Conservation (phyloP, 2,888 invertebrate genomes). For the Carcina quercana region DNA sequence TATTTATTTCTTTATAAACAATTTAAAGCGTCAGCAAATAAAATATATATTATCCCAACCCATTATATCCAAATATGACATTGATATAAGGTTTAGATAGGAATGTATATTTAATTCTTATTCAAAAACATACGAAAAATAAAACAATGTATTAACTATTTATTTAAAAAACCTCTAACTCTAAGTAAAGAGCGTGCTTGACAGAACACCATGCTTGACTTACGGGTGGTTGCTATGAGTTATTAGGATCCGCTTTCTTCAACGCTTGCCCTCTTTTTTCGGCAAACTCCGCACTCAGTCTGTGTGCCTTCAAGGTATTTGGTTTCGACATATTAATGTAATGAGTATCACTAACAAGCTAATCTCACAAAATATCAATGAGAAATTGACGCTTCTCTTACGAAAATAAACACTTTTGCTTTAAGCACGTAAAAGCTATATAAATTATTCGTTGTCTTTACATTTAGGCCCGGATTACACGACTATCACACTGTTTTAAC, state of each 20-base stretch:
- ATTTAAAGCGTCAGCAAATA: no score
- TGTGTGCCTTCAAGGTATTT: conserved; percentile 63
- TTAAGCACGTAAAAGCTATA: conserved; percentile 28
- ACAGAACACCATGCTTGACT: conserved; percentile 39
- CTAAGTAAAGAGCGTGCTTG: no score
- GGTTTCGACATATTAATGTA: conserved; percentile 66
- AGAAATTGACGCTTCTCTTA: conserved; percentile 25
- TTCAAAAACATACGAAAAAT: no score
- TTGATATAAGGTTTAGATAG: no score
- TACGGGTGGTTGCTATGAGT: conserved; percentile 69
- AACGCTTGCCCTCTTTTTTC: conserved; percentile 56
- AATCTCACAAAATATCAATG: conserved; percentile 11
- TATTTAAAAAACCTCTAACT: no score
- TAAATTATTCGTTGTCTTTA: conserved; percentile 41
- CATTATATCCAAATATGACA: no score
- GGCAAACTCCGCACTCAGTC: conserved; percentile 66
- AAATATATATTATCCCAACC: no score
- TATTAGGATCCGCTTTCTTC: conserved; percentile 58
- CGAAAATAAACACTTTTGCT: conserved; percentile 26
- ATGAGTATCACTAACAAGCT: conserved; percentile 26
- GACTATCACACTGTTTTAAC: conserved; percentile 37
- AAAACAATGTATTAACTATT: not conserved
- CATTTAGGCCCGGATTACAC: conserved; percentile 31
- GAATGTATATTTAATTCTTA: no score
- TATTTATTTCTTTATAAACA: no score